A percentile compares a stretch with the other conserved stretches of the same genome.
Conservation (phyloP, 1,140 invertebrate species). For the Bombyx mandarina region DNA sequence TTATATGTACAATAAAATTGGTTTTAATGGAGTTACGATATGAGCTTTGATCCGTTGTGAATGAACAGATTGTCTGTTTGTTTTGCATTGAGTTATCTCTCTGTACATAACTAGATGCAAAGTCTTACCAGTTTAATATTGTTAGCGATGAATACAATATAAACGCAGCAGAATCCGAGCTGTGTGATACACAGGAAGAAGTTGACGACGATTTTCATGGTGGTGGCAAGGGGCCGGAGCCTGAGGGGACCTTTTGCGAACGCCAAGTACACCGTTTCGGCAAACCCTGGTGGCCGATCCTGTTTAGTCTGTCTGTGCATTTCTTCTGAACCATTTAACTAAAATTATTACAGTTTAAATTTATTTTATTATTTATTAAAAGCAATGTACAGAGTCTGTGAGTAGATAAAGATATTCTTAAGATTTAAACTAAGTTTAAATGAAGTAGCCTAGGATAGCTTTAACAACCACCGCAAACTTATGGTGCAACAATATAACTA, state of each 20-base stretch:
- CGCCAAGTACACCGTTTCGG: slow-evolving; percentile 82
- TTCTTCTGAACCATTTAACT: slow-evolving; percentile 79
- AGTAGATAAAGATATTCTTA: neutral
- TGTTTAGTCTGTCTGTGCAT: slow-evolving; percentile 71
- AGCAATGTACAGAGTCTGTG: neutral
- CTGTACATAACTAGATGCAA: too few species aligned
- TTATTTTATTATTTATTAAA: neutral
- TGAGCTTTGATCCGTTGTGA: too few species aligned
- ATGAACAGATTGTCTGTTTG: too few species aligned
- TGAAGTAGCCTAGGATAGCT: neutral
- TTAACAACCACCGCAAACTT: too few species aligned
- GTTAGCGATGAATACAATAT: slow-evolving; percentile 91
- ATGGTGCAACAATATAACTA: too few species aligned
- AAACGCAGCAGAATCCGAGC: slow-evolving; percentile 95
- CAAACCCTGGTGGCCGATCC: slow-evolving; percentile 76
- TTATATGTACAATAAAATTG: too few species aligned
- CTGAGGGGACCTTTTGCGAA: slow-evolving; percentile 80
- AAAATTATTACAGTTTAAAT: neutral
- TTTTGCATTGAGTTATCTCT: too few species aligned
- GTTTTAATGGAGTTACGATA: too few species aligned
- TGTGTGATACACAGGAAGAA: slow-evolving; percentile 90
- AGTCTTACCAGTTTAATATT: slow-evolving; percentile 80
- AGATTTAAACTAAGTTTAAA: neutral
- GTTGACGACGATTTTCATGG: slow-evolving; percentile 79
- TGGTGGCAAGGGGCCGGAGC: slow-evolving; percentile 72